Percentiles rank a stretch among this genome's conserved stretches.
phyloP scores from a whole-genome alignment of 2,113 vertebrate genomes.

The Sphyrna mokarran region DNA sequence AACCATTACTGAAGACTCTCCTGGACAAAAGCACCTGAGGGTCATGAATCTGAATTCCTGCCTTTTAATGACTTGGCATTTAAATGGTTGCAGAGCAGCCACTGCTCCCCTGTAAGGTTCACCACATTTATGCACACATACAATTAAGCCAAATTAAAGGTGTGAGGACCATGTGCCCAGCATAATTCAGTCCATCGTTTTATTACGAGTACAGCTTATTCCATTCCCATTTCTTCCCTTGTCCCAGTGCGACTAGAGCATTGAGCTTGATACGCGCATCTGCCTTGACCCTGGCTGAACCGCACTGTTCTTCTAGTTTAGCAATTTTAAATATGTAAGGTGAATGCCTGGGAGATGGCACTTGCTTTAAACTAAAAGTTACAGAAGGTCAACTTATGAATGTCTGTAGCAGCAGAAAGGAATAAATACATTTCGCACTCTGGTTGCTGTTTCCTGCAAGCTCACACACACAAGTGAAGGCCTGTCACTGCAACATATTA shows the following conservation, averaged over 20 bases:
- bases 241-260: neutral
- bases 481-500: too few relatives aligned
- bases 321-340: neutral
- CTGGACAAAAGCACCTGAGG: neutral
- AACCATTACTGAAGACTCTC: neutral
- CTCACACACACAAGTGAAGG: too few relatives aligned
- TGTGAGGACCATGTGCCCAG: neutral
- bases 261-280: neutral
- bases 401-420: too few relatives aligned
- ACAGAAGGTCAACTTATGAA: too few relatives aligned
- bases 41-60: neutral
- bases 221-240: neutral
- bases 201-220: neutral
- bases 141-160: too few relatives aligned
- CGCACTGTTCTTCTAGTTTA: neutral
- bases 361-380: too few relatives aligned
- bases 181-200: neutral
- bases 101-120: too few relatives aligned
- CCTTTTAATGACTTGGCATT: neutral
- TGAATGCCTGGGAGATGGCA: neutral
- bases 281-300: neutral
- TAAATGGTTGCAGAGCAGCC: neutral
- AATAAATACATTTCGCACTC: too few relatives aligned
- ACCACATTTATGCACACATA: too few relatives aligned
- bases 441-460: too few relatives aligned